Base-by-base conservation (phyloP, 2,113 vertebrate species). In the Elachura formosa region DNA sequence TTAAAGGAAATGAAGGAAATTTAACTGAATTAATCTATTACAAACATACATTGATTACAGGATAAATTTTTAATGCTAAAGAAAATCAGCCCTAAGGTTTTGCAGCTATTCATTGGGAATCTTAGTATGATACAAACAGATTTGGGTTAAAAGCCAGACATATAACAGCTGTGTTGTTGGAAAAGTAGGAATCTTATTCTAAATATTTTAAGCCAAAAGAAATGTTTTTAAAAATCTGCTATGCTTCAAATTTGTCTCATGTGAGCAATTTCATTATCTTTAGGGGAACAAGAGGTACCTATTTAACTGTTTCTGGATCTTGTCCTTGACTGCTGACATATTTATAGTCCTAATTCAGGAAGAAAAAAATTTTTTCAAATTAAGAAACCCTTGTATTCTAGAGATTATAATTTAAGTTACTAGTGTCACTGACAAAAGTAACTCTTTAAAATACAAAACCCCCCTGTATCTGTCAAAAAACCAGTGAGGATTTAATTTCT, bases 151-250 rank as follows among this genome's bases (percentile, higher is more conserved):
- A 96, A 90, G 84, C 84, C 92, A 95, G 90, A 96, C 54, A 66
- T 59, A 8, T 26, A 87, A 87, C 96, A 95, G 87, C 94, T 96
- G 96, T 88, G 72, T 75, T 69, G 58, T 46, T 93, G 85, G 66
- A 93, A 93, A 95, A 54, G 28, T 48, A 58, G 25, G 82, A 94
- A 54, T 56, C 48, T 76, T 87, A 76, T 26, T 96, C 25, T 85
- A 95, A 95, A 90, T 94, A 93, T 72, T 87, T 89, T 85, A 91
- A 89, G 92, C 90, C 80, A 87, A 72, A 89, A 87, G 61, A 93
- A 81, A 89, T 67, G 25, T 69, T 93, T 23, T 8, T 3, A 5
- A 87, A 93, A 90, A 87, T 89, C 78, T 93, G 93, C 52, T 82
- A 3, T 55, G 52, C 25, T 87, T 94, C 91, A 89, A 62, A 91